Conservation (phyloP, 2,113 vertebrate species). For the Sitta europaea region DNA sequence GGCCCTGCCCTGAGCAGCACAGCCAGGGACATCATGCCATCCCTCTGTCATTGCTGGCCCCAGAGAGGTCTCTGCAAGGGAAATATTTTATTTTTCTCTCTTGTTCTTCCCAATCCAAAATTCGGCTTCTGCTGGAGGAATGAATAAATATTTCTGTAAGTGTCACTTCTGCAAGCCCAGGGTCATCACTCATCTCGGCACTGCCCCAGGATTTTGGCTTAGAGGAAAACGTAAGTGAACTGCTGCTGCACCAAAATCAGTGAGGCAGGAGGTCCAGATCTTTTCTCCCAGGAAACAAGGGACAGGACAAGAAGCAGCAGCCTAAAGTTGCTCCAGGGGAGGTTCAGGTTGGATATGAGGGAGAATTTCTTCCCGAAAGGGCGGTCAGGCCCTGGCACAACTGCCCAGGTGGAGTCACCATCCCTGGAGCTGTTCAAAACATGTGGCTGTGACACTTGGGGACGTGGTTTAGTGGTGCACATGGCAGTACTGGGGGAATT, state of each 20-base stretch:
- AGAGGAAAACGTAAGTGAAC: not conserved
- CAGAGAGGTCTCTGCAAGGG: not conserved
- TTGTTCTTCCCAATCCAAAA: not conserved
- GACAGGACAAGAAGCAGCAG: not conserved
- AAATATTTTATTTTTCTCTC: not conserved
- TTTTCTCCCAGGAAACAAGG: not conserved
- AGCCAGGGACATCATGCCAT: not conserved
- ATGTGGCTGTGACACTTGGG: not conserved
- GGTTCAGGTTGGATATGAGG: not conserved
- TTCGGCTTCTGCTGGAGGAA: not conserved
- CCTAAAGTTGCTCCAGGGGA: not conserved
- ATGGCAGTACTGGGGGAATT: not conserved
- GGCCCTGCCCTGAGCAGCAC: not conserved
- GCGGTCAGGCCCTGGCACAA: not conserved
- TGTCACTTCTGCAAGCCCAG: not conserved
- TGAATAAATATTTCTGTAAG: not conserved
- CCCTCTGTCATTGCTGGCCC: not conserved
- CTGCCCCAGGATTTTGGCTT: not conserved
- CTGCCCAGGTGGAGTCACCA: not conserved
- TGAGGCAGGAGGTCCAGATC: not conserved
- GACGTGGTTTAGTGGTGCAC: not conserved
- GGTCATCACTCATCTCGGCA: not conserved
- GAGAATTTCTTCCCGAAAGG: not conserved
- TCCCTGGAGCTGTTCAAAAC: not conserved
- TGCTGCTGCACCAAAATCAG: not conserved